Evolutionary conservation across 2,797 vertebrate genomes (phyloP).

Genomic region (Gymnothorax javanicus): DNA sequence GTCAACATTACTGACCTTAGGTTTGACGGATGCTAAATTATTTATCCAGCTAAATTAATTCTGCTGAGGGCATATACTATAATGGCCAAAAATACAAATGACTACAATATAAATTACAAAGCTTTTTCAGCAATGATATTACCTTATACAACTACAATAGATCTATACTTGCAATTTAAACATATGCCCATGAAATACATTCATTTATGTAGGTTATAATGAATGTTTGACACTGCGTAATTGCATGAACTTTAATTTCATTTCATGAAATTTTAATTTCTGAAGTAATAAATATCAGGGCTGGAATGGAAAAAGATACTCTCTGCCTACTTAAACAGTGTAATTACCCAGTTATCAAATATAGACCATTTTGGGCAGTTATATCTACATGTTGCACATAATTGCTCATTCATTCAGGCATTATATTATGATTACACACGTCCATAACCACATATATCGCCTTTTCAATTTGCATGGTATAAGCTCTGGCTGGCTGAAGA

Average conservation of each 20-base stretch:
- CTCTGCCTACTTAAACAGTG: not conserved
- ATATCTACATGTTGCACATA: not conserved
- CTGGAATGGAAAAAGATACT: not conserved
- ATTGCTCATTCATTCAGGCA: not conserved
- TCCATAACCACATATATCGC: not conserved
- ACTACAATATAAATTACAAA: not conserved
- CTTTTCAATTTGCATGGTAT: not conserved
- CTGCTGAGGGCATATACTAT: too few species aligned
- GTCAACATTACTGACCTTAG: not conserved
- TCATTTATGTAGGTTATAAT: not conserved
- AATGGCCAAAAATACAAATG: not conserved
- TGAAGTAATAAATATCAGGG: not conserved
- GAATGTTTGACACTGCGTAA: not conserved
- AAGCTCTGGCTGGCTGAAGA: not conserved
- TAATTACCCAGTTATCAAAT: not conserved
- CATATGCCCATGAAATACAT: not conserved
- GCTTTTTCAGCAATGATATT: not conserved
- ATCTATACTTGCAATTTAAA: not conserved
- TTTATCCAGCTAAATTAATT: not conserved
- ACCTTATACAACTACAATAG: not conserved
- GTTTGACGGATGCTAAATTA: not conserved
- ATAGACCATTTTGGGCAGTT: not conserved
- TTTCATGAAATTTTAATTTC: not conserved
- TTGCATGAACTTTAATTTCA: not conserved
- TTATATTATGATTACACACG: not conserved